Conservation (phyloP, 2,797 vertebrate genomes). For the Neostethus bicornis region DNA sequence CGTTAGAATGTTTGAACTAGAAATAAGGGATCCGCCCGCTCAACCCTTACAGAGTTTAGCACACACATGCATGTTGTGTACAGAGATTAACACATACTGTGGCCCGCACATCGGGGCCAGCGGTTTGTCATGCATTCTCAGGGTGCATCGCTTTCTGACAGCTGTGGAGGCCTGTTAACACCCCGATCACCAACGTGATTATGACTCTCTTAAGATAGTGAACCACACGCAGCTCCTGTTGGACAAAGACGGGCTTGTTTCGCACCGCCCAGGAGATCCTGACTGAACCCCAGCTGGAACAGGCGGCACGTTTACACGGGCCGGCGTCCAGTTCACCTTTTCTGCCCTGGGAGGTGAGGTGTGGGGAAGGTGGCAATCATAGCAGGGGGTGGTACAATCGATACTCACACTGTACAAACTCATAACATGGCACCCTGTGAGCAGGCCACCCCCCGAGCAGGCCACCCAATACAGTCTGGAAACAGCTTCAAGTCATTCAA, state of each 20-base stretch:
- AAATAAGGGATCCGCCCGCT: slow-evolving; percentile 40
- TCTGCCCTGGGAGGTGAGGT: slow-evolving; percentile 59
- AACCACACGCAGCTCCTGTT: slow-evolving; percentile 69
- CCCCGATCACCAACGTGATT: slow-evolving; percentile 66
- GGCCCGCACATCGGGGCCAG: slow-evolving; percentile 28
- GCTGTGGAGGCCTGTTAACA: slow-evolving; percentile 71
- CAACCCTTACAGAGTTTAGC: slow-evolving; percentile 29
- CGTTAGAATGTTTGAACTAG: slow-evolving; percentile 51
- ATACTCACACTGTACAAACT: slow-evolving; percentile 57
- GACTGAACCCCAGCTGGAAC: slow-evolving; percentile 70
- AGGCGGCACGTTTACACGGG: slow-evolving; percentile 68
- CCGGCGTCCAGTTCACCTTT: slow-evolving; percentile 71
- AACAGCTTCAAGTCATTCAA: slow-evolving; percentile 38
- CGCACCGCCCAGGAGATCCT: slow-evolving; percentile 53
- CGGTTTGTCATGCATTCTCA: slow-evolving; percentile 63
- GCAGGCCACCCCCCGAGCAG: slow-evolving; percentile 62
- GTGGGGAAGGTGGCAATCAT: slow-evolving; percentile 44
- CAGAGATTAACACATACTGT: slow-evolving; percentile 44
- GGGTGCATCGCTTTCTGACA: slow-evolving; percentile 65
- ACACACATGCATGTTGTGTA: slow-evolving; percentile 31
- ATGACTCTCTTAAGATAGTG: slow-evolving; percentile 74
- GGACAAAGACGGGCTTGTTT: slow-evolving; percentile 74
- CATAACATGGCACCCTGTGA: slow-evolving; percentile 41
- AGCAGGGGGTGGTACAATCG: slow-evolving; percentile 56
- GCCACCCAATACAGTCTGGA: slow-evolving; percentile 66